Evolutionary conservation across 2,113 vertebrate species (phyloP), one percentile per base, ranked within the genome.

Genomic region (Atlantisia rogersi): DNA sequence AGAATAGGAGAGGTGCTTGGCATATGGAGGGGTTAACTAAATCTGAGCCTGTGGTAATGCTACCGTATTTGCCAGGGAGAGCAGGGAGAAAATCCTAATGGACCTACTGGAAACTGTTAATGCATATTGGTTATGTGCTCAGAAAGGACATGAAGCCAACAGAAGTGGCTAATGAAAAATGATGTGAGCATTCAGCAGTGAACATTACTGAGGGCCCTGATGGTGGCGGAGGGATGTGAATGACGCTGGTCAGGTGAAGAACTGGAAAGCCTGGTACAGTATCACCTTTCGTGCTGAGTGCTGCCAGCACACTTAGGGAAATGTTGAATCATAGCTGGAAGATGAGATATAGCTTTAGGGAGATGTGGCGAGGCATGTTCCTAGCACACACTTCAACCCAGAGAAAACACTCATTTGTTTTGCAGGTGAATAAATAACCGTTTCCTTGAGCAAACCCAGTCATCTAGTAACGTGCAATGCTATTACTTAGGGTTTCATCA

Each of bases 21-120:
- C 74, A 88, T 79, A 84, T 82, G 86, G 74, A 95, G 40, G 82
- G 92, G 91, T 95, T 97, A 96, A 95, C 40, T 85, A 46, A 93
- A 94, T 53, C 77, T 55, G 80, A 91, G 86, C 88, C 70, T 79
- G 74, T 53, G 63, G 59, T 86, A 88, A 35, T 85, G 77, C 62
- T 91, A 20, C 82, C 0, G 0, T 87, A 40, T 92, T 76, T 92
- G 81, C 94, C 78, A 95, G 82, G 64, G 88, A 96, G 80, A 78
- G 9, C 35, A 52, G 71, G 88, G 77, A 93, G 90, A 91, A 93
- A 95, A 89, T 95, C 94, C 83, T 96, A 94, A 96, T 96, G 86
- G 91, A 90, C 63, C 81, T 94, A 58, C 77, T 92, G 77, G 91
- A 94, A 93, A 89, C 83, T 89, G 74, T 82, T 95, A 89, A 96